Conservation (phyloP, 2,113 vertebrate genomes). For the Oriolus oriolus region DNA sequence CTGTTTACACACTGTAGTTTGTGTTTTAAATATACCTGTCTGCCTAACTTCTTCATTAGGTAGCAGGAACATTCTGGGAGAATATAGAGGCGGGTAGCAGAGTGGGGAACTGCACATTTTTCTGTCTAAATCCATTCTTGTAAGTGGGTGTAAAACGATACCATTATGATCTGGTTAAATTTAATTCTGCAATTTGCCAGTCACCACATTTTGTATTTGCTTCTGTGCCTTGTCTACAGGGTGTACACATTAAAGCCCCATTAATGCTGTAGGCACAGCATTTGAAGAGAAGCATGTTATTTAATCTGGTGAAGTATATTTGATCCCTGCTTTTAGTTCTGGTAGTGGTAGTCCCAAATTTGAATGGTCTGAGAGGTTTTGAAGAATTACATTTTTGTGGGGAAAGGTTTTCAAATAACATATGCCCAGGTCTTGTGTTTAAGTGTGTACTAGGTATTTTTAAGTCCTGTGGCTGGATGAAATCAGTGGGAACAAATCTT, state of each 20-base stretch:
- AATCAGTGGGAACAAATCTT: neutral
- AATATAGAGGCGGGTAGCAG: neutral
- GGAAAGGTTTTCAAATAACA: conserved; percentile 2
- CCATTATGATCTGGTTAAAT: conserved; percentile 18
- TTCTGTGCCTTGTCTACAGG: neutral
- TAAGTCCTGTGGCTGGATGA: neutral
- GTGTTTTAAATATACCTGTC: neutral
- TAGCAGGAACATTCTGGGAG: neutral
- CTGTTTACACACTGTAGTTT: neutral
- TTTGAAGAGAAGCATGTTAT: neutral
- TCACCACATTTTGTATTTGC: conserved; percentile 6
- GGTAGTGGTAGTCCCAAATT: neutral
- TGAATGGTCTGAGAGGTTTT: neutral
- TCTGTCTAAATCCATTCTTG: neutral
- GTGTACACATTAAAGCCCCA: neutral
- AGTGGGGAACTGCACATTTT: neutral
- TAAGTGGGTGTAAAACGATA: conserved; percentile 5
- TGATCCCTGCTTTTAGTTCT: conserved; percentile 17
- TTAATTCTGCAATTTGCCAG: conserved; percentile 18
- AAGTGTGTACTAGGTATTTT: neutral
- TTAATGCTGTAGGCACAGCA: neutral
- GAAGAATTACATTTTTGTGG: conserved; percentile 32
- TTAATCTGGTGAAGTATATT: conserved; percentile 36
- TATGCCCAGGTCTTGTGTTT: neutral
- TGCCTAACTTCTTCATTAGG: neutral